These are phyloP conservation scores for Eublepharis macularius DNA, from an alignment of 2,113 vertebrate genomes.

Conservation along the genomic window DNA sequence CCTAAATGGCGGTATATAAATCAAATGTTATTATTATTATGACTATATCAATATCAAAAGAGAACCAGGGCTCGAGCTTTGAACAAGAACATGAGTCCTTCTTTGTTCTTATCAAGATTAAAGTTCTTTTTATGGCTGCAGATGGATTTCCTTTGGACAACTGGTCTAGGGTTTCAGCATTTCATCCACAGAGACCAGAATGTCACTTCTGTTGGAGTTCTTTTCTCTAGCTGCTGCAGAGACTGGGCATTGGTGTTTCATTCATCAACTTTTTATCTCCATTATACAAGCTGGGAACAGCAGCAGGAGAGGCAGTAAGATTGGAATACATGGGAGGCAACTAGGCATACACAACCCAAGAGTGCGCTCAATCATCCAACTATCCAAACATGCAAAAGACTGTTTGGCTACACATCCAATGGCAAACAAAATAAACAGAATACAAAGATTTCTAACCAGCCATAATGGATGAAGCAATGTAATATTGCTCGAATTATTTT, in stretches of 20 bases:
- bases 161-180: neutral
- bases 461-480: neutral
- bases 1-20: no score
- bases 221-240: neutral
- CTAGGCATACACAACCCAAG: neutral
- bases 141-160: constrained; percentile 31
- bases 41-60: constrained; percentile 22
- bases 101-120: constrained; percentile 17
- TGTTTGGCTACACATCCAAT: constrained; percentile 1
- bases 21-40: no score
- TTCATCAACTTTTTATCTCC: constrained; percentile 27
- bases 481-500: neutral
- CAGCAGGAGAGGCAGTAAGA: neutral
- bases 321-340: neutral
- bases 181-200: rapidly evolving
- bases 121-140: neutral
- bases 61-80: neutral
- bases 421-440: neutral
- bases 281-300: neutral
- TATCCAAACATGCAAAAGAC: neutral
- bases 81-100: neutral
- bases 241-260: neutral
- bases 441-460: neutral
- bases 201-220: constrained; percentile 13
- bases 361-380: neutral